These are phyloP conservation scores for Tragelaphus imberbis DNA, from an alignment of 2,113 vertebrate species.

Conservation along the genomic window DNA sequence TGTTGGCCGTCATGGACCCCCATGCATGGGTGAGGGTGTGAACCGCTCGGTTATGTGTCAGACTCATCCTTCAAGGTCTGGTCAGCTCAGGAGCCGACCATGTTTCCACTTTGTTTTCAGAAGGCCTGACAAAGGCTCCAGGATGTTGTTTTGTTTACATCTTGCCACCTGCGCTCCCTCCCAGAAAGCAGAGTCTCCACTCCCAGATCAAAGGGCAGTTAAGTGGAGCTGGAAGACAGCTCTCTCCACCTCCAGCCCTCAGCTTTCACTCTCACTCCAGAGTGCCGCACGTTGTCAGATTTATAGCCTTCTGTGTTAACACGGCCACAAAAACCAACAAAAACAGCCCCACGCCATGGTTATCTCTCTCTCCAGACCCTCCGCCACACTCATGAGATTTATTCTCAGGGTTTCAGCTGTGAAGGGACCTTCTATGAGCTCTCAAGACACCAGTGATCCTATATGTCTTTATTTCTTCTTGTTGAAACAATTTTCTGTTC, in stretches of 20 bases:
- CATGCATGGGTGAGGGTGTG: neutral
- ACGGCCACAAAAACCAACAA: neutral
- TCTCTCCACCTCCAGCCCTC: neutral
- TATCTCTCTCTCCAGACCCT: neutral
- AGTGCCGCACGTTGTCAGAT: neutral
- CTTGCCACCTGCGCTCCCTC: slow-evolving; percentile 9
- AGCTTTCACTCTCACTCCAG: neutral
- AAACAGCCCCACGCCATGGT: neutral
- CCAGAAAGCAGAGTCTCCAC: neutral
- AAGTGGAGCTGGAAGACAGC: neutral
- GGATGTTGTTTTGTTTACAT: slow-evolving; percentile 33
- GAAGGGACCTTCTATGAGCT: neutral
- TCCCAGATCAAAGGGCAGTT: slow-evolving; percentile 22
- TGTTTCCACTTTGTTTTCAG: neutral
- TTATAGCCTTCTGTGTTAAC: slow-evolving; percentile 30
- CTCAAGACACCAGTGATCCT: neutral
- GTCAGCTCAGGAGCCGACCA: neutral
- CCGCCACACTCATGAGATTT: neutral
- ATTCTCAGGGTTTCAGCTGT: neutral
- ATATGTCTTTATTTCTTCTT: neutral
- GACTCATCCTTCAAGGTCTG: neutral
- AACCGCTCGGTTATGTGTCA: neutral
- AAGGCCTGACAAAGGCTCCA: neutral
- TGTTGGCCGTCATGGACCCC: neutral
- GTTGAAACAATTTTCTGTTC: neutral